These are phyloP conservation scores for Heteractis magnifica DNA, from an alignment of 92 coral and sea anemone species.

Conservation along the genomic window DNA sequence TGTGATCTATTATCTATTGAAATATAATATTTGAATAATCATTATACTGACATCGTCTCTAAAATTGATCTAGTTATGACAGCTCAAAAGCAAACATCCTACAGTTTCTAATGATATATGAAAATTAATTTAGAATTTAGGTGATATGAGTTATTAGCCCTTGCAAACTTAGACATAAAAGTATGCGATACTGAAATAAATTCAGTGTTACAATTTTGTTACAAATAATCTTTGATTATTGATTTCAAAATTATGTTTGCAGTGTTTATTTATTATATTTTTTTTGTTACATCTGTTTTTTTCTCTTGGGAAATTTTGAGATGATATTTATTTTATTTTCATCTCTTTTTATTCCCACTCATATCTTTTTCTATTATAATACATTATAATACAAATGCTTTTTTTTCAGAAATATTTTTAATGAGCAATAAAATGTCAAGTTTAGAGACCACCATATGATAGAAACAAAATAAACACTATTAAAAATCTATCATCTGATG, in stretches of 20 bases:
- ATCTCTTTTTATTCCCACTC: not conserved
- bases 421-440: slow-evolving; percentile 1
- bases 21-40: not conserved
- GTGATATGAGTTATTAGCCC: not conserved
- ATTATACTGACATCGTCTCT: not conserved
- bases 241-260: not conserved
- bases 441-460: not conserved
- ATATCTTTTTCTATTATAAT: not conserved
- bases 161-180: not conserved
- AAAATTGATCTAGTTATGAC: not conserved
- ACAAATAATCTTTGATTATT: too few species aligned
- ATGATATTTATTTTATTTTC: not conserved
- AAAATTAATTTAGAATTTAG: not conserved
- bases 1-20: not conserved
- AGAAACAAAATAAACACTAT: not conserved
- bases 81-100: slow-evolving; percentile 1
- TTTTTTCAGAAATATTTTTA: not conserved
- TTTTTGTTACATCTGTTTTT: not conserved
- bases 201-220: too few species aligned
- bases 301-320: not conserved
- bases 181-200: too few species aligned
- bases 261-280: not conserved
- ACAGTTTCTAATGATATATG: not conserved
- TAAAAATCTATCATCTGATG: not conserved
- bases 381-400: not conserved